Percentiles rank a stretch among this genome's conserved stretches.
Conservation (phyloP, 2,113 vertebrate species). For the Xenopus laevis region DNA sequence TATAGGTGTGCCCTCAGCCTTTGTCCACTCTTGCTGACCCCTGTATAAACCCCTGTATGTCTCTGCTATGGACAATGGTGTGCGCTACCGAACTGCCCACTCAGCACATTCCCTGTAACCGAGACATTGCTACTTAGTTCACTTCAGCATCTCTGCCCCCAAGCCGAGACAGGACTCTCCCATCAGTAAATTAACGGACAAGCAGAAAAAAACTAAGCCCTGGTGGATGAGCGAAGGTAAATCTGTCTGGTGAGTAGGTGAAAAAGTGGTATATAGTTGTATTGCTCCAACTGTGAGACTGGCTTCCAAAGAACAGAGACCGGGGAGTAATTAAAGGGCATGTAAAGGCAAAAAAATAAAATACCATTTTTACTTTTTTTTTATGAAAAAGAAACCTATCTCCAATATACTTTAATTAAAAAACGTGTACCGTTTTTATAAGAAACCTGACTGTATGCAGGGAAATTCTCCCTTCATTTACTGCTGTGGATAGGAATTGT, state of each 20-base stretch:
- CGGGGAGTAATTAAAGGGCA: too few species aligned
- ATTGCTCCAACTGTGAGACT: too few species aligned
- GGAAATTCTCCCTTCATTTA: too few species aligned
- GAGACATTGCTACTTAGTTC: neutral
- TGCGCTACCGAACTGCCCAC: conserved; percentile 1
- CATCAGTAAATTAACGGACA: neutral
- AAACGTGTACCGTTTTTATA: too few species aligned
- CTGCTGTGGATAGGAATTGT: too few species aligned
- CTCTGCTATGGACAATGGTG: conserved; percentile 6
- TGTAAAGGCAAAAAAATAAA: too few species aligned
- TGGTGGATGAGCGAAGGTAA: conserved; percentile 9
- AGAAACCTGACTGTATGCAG: too few species aligned
- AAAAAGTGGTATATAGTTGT: too few species aligned
- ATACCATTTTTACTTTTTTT: too few species aligned
- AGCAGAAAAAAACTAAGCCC: neutral
- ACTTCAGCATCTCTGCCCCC: neutral
- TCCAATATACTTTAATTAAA: too few species aligned
- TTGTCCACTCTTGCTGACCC: neutral
- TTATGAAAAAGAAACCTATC: too few species aligned
- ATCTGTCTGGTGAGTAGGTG: conserved; percentile 9
- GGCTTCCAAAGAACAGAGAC: too few species aligned
- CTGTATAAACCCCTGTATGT: neutral
- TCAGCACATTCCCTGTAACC: conserved; percentile 29
- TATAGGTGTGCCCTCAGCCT: neutral
- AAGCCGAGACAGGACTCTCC: neutral